These are phyloP conservation scores for Andrena flavipes DNA, from an alignment of 2,888 invertebrate genomes.

Conservation along the genomic window DNA sequence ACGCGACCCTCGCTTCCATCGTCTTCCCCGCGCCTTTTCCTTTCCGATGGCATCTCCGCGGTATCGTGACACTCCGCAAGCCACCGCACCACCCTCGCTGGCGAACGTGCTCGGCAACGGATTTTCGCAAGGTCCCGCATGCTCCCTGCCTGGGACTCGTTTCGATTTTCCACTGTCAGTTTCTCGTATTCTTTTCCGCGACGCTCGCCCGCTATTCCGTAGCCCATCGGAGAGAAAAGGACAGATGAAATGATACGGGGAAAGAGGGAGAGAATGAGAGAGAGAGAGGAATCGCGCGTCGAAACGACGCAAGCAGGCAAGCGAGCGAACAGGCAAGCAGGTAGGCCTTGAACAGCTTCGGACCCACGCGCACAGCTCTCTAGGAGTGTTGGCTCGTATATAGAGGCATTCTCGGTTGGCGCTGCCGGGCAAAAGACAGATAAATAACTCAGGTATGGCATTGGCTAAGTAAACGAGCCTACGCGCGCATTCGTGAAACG, in stretches of 20 bases:
- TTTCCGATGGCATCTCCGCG: background rate
- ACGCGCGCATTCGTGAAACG: slow-evolving; percentile 78
- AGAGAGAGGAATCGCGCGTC: slow-evolving; percentile 71
- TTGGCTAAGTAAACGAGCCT: slow-evolving; percentile 83
- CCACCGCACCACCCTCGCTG: too few species aligned
- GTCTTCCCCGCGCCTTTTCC: slow-evolving; percentile 3
- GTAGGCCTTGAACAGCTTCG: slow-evolving; percentile 83
- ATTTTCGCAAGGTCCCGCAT: too few species aligned
- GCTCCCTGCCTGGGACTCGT: background rate
- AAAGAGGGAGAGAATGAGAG: slow-evolving; percentile 34
- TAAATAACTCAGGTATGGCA: slow-evolving; percentile 83
- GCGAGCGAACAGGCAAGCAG: slow-evolving; percentile 75
- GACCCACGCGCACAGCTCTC: slow-evolving; percentile 79
- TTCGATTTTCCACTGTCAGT: slow-evolving; percentile 25
- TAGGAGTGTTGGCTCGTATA: slow-evolving; percentile 69
- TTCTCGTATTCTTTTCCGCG: slow-evolving; percentile 39
- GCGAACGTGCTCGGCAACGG: background rate
- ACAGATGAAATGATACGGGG: background rate
- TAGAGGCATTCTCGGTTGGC: slow-evolving; percentile 75
- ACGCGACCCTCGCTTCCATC: background rate
- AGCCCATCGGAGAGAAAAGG: slow-evolving; percentile 34
- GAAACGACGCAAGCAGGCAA: slow-evolving; percentile 69
- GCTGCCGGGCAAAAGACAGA: slow-evolving; percentile 82
- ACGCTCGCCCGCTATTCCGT: slow-evolving; percentile 54
- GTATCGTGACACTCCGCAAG: too few species aligned